These are phyloP conservation scores for Dexiosoma caninum DNA, from an alignment of 2,888 invertebrate genomes.

Conservation along the genomic window DNA sequence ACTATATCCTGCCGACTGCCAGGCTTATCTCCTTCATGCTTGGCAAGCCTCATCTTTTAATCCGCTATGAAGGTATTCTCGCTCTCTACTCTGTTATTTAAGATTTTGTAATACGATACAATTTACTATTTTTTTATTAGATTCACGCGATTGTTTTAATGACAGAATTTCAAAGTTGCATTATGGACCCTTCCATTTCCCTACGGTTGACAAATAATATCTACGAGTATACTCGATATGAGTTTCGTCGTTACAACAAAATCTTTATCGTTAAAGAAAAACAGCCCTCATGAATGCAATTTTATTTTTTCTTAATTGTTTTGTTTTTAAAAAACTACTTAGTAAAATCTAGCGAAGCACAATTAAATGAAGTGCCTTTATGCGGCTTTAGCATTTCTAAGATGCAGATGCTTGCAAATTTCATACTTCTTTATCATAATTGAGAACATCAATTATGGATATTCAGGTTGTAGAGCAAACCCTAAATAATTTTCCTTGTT, in stretches of 20 bases:
- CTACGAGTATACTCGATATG: too few species aligned
- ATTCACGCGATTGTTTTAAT: too few species aligned
- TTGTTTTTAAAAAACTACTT: constrained; percentile 16
- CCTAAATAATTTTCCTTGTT: background rate
- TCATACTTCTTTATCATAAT: background rate
- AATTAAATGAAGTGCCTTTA: constrained; percentile 19
- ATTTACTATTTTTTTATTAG: too few species aligned
- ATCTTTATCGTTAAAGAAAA: background rate
- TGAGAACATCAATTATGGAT: constrained; percentile 9
- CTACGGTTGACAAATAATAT: too few species aligned
- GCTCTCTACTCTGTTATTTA: too few species aligned
- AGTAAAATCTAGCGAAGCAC: constrained; percentile 14
- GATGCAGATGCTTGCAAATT: constrained; percentile 7
- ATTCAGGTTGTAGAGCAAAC: constrained; percentile 7
- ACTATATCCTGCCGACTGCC: too few species aligned
- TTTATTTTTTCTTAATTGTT: constrained; percentile 10
- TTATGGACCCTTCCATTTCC: too few species aligned
- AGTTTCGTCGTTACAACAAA: background rate
- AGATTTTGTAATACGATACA: too few species aligned
- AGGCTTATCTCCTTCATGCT: too few species aligned
- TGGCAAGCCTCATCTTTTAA: too few species aligned
- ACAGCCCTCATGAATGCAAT: background rate
- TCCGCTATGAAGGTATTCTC: too few species aligned
- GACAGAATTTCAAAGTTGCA: too few species aligned
- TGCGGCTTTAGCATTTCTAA: background rate